These are phyloP conservation scores for Cottoperca gobio DNA, from an alignment of 2,797 vertebrate species.

Conservation along the genomic window DNA sequence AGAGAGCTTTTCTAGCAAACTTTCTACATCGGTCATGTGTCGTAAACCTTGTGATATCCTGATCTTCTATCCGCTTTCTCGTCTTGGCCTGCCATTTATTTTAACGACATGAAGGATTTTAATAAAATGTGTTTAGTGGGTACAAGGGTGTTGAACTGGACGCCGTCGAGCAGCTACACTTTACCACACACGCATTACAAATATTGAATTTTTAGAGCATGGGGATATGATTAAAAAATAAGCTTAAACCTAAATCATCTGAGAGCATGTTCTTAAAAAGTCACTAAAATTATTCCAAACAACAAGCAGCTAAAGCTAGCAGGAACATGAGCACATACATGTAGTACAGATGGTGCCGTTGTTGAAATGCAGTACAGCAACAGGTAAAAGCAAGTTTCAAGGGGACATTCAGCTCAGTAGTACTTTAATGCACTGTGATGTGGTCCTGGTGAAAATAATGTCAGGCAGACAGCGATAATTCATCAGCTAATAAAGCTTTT, in stretches of 20 bases:
- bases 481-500: constrained; percentile 76
- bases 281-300: not conserved
- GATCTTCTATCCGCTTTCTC: not conserved
- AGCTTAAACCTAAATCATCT: constrained; percentile 21
- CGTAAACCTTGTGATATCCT: not conserved
- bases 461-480: constrained; percentile 45
- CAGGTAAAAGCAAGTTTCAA: constrained; percentile 11
- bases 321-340: not conserved
- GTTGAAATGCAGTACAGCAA: constrained; percentile 19
- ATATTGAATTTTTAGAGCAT: constrained; percentile 24
- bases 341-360: constrained; percentile 35
- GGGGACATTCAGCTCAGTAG: constrained; percentile 16
- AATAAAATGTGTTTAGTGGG: constrained; percentile 27
- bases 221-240: constrained; percentile 12
- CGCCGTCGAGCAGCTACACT: constrained; percentile 1
- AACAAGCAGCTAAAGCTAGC: not conserved
- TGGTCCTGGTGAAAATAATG: constrained; percentile 25
- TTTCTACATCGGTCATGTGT: not conserved
- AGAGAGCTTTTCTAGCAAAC: not conserved
- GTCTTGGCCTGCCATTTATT: constrained; percentile 2
- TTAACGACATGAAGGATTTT: constrained; percentile 12
- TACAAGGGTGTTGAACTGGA: constrained; percentile 13
- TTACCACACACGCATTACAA: constrained; percentile 15
- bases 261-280: constrained; percentile 7
- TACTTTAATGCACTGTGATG: constrained; percentile 21